phyloP scores from a whole-genome alignment of 2,113 vertebrate species.

The Neoarius graeffei region DNA sequence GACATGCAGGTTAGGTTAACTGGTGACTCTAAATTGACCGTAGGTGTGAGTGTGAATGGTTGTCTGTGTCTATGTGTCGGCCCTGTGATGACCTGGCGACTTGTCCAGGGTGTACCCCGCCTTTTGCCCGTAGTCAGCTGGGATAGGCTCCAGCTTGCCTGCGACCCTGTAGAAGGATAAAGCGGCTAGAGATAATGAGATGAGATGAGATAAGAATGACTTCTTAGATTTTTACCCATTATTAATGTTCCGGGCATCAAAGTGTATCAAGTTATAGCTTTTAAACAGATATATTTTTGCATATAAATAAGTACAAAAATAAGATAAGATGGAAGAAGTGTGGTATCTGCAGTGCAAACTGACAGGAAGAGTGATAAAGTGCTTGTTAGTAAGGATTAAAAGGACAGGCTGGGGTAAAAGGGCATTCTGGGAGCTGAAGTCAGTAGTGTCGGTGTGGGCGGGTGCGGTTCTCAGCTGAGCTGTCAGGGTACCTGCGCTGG shows the following conservation, averaged over 20 bases:
- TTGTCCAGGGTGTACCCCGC: too few species aligned
- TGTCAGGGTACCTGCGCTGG: conserved; percentile 52
- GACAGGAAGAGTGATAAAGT: conserved; percentile 26
- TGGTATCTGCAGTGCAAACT: conserved; percentile 8
- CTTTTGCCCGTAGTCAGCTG: too few species aligned
- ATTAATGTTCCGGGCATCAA: background rate
- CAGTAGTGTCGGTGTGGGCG: conserved; percentile 67
- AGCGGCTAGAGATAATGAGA: too few species aligned
- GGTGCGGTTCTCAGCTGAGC: conserved; percentile 58
- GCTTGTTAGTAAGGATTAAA: conserved; percentile 16
- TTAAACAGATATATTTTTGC: background rate
- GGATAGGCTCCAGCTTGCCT: too few species aligned
- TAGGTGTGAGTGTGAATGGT: too few species aligned
- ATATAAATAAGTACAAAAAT: conserved; percentile 40
- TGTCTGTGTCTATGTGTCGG: too few species aligned
- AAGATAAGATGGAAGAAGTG: conserved; percentile 13
- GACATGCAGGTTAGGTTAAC: too few species aligned
- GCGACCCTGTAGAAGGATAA: too few species aligned
- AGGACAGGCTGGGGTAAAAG: conserved; percentile 11
- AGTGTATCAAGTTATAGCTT: background rate
- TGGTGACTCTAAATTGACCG: too few species aligned
- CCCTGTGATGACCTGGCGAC: too few species aligned
- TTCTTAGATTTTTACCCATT: conserved; percentile 11
- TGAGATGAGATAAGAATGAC: too few species aligned
- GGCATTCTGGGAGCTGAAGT: conserved; percentile 48